Conservation (phyloP, 2,113 vertebrate genomes). For the Agelaius tricolor region DNA sequence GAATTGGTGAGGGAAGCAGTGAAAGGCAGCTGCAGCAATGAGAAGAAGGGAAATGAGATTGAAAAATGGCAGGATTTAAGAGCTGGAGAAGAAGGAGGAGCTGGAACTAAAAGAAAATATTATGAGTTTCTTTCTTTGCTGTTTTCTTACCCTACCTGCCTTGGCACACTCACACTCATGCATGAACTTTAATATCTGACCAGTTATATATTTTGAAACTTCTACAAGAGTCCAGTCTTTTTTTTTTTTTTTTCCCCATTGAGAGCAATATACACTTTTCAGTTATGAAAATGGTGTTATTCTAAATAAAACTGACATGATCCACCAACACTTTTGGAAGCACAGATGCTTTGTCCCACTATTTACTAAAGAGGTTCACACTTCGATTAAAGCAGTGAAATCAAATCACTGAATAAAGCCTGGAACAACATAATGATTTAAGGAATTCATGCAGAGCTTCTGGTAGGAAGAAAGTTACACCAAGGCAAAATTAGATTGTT, state of each 20-base stretch:
- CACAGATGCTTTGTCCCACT: constrained; percentile 71
- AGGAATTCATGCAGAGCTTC: constrained; percentile 16
- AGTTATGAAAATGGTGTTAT: constrained; percentile 48
- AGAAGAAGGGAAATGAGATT: background rate
- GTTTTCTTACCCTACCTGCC: background rate
- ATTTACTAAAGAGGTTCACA: constrained; percentile 70
- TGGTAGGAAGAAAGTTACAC: constrained; percentile 15
- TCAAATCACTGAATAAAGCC: constrained; percentile 61
- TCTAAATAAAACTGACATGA: constrained; percentile 64
- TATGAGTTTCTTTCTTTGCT: background rate
- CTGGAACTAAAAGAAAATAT: background rate
- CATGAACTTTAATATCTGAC: background rate
- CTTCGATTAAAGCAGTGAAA: constrained; percentile 68
- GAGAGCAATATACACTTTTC: constrained; percentile 13
- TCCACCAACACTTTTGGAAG: constrained; percentile 67
- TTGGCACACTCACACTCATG: background rate
- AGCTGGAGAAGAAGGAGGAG: background rate
- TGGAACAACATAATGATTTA: constrained; percentile 52
- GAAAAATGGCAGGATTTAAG: background rate
- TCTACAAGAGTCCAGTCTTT: background rate
- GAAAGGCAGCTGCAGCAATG: background rate
- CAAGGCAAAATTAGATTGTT: constrained; percentile 18
- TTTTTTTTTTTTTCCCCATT: background rate
- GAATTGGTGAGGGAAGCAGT: background rate
- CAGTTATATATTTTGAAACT: background rate